phyloP scores from a whole-genome alignment of 2,888 invertebrate genomes.

The Drosophila setosimentum region DNA sequence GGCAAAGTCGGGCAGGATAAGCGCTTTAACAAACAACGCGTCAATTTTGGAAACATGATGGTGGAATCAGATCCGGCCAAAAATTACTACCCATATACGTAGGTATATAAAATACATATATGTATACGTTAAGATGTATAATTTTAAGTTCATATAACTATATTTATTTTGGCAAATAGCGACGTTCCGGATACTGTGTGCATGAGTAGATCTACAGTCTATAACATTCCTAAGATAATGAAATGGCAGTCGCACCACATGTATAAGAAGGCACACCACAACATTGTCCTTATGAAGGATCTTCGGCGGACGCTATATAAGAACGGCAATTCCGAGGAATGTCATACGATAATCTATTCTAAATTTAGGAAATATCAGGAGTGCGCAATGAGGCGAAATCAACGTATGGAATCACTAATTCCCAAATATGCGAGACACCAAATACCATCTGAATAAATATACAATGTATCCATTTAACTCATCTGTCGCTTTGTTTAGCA shows the following conservation, averaged over 20 bases:
- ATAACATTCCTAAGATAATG: conserved; percentile 10
- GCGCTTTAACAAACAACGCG: conserved; percentile 9
- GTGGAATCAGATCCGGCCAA: fast-evolving
- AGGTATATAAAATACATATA: background rate
- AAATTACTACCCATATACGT: conserved; percentile 18
- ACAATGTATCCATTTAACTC: background rate
- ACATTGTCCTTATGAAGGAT: background rate
- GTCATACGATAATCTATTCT: conserved; percentile 1
- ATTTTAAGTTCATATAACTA: background rate
- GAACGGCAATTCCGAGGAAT: conserved; percentile 2
- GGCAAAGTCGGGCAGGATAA: conserved; percentile 40
- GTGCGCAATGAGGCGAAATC: conserved; percentile 20
- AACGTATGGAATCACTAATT: conserved; percentile 32
- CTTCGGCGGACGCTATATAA: conserved; percentile 2
- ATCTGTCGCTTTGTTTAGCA: background rate
- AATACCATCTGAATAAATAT: background rate
- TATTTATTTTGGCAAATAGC: background rate
- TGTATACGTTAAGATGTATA: background rate
- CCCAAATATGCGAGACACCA: conserved; percentile 33
- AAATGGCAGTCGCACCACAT: background rate
- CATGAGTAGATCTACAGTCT: conserved; percentile 9
- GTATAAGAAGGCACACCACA: background rate
- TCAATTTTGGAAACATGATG: background rate
- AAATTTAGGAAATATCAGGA: background rate
- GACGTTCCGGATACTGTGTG: conserved; percentile 9